Base-by-base conservation (phyloP, 2,888 invertebrate genomes). In the Ceramica pisi region DNA sequence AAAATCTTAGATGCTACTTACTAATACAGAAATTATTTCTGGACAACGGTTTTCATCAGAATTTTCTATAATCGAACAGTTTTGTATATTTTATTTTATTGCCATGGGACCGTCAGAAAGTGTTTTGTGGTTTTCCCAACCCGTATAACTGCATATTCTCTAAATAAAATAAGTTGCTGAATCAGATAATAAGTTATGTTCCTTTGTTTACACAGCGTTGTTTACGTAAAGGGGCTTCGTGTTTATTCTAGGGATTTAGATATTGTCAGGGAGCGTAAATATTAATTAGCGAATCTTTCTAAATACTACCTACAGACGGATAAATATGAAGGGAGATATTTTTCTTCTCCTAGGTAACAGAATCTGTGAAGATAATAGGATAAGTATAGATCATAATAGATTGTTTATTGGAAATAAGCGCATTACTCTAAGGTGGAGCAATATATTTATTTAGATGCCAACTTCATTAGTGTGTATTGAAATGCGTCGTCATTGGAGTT, bases 91-190 rank as follows among this genome's bases (percentile, higher is more conserved):
- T 69, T 70, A 71, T 19, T 71, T 69, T 46, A 67, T n/a, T n/a
- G n/a, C n/a, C n/a, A n/a, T 78, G 65, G 76, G 53, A 61, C 65
- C 61, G 51, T 46, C 50, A 31, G 23, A 81, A 82, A 77, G 69
- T 61, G 64, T 81, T 80, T 62, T 55, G 70, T 23, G 57, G 71
- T 62, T 78, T 63, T 53, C 55, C 56, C 8, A 53, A 53, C 73
- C 70, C 77, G 56, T 68, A 68, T 76, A 70, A 78, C 72, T 70
- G 72, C 68, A 75, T n/a, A n/a, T n/a, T n/a, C 50, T 84, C 75
- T 75, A 56, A 9, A 51, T 23, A 16, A 10, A 50, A 46, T 65
- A 60, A 56, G n/a, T 9, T 38, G n/a, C 12, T 62, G 26, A 60
- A 67, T 53, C 26, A 78, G 21, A 71, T 67, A 60, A 69, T 46